Conservation (phyloP, 2,888 invertebrate species). For the Rhimphoctona megacephalus region DNA sequence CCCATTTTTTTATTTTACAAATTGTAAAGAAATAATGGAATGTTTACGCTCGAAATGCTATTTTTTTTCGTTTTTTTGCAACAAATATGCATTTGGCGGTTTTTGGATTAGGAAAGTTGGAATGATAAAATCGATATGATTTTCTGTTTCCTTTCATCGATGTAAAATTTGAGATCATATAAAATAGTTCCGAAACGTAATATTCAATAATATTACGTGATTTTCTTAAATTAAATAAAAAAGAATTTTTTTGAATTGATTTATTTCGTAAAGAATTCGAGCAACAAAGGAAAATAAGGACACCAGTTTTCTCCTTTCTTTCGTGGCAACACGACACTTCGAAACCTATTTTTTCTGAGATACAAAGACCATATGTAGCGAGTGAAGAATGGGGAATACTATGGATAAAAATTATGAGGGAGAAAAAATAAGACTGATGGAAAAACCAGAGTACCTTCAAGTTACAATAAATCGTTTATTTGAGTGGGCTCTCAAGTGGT, state of each 20-base stretch:
- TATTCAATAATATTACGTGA: neutral
- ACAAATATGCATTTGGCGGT: too few relatives aligned
- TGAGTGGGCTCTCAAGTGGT: neutral
- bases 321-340: neutral
- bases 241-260: neutral
- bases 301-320: neutral
- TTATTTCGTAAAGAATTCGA: neutral
- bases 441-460: neutral
- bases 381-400: neutral
- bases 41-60: too few relatives aligned
- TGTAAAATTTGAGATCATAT: neutral
- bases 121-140: neutral
- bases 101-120: neutral
- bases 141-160: neutral
- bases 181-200: neutral
- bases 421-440: neutral
- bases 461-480: neutral
- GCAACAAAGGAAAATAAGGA: neutral
- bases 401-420: neutral
- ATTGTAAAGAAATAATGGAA: too few relatives aligned
- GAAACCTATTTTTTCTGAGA: neutral
- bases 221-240: neutral
- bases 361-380: neutral
- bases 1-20: too few relatives aligned
- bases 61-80: too few relatives aligned